phyloP scores from a whole-genome alignment of 1,140 invertebrate genomes.

The Metopolophium dirhodum region DNA sequence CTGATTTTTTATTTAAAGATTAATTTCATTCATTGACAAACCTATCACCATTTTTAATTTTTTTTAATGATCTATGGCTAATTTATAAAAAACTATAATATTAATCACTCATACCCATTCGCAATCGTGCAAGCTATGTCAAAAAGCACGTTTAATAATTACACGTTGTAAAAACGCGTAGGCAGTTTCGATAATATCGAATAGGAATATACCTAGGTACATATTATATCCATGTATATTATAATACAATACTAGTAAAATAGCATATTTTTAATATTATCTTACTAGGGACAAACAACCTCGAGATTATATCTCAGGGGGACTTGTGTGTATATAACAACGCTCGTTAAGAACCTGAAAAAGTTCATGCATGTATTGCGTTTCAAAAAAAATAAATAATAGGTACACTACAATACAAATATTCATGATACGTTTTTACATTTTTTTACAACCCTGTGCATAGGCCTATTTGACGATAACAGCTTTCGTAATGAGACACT shows the following conservation, averaged over 20 bases:
- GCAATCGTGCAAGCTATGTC: background rate
- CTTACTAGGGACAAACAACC: conserved; percentile 3
- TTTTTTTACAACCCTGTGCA: background rate
- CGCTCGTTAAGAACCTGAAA: conserved; percentile 45
- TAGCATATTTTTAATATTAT: conserved; percentile 15
- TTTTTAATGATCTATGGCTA: background rate
- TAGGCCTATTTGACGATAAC: background rate
- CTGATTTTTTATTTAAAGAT: background rate
- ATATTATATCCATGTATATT: background rate
- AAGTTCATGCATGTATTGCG: background rate
- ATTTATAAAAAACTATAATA: background rate
- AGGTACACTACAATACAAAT: conserved; percentile 30
- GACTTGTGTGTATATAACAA: background rate
- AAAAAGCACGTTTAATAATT: background rate
- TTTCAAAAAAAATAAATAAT: background rate
- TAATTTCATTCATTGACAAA: background rate
- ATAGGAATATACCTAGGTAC: background rate
- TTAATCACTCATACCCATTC: background rate
- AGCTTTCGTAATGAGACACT: conserved; percentile 33
- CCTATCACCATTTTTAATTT: background rate
- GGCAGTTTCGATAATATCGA: background rate
- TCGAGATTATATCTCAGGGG: background rate
- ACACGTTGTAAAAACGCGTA: background rate
- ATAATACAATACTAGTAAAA: background rate
- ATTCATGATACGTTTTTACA: background rate